phyloP scores from a whole-genome alignment of 2,888 invertebrate genomes.

The Drosophila histrio region DNA sequence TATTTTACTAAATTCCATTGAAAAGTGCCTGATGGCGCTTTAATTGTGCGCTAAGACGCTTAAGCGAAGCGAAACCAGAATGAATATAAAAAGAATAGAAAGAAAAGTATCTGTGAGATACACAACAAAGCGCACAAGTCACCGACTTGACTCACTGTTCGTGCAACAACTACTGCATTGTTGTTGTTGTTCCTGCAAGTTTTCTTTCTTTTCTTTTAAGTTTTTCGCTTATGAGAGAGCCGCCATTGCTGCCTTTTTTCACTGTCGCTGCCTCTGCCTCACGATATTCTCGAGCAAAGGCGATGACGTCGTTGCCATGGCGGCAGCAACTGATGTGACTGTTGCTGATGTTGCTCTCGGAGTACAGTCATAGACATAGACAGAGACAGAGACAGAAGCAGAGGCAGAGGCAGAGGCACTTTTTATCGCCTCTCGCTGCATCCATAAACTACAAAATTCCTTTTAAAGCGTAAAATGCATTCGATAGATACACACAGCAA shows the following conservation, averaged over 20 bases:
- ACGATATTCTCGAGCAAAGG: conserved; percentile 32
- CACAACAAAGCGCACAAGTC: conserved; percentile 52
- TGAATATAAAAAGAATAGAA: conserved; percentile 8
- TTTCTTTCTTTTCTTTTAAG: conserved; percentile 33
- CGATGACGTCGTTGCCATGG: conserved; percentile 76
- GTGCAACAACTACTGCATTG: conserved; percentile 25
- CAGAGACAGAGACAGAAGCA: conserved; percentile 23
- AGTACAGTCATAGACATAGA: conserved; percentile 68
- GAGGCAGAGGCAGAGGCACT: conserved; percentile 35
- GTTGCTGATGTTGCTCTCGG: conserved; percentile 9
- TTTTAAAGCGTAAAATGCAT: conserved; percentile 79
- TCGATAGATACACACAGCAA: conserved; percentile 70
- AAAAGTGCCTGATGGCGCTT: conserved; percentile 22
- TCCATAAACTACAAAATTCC: conserved; percentile 80
- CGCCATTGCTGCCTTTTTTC: conserved; percentile 18
- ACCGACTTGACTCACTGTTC: conserved; percentile 58
- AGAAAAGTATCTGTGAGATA: conserved; percentile 46
- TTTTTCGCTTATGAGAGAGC: conserved; percentile 12
- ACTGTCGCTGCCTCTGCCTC: conserved; percentile 30
- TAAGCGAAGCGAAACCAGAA: conserved; percentile 15
- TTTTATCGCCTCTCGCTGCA: conserved; percentile 61
- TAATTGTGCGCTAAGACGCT: conserved; percentile 54
- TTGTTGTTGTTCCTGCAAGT: conserved; percentile 55
- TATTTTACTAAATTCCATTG: conserved; percentile 8
- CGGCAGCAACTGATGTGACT: conserved; percentile 28